These are phyloP conservation scores for Rotaria magnacalcarata DNA, from an alignment of 2,888 invertebrate genomes.

Conservation along the genomic window DNA sequence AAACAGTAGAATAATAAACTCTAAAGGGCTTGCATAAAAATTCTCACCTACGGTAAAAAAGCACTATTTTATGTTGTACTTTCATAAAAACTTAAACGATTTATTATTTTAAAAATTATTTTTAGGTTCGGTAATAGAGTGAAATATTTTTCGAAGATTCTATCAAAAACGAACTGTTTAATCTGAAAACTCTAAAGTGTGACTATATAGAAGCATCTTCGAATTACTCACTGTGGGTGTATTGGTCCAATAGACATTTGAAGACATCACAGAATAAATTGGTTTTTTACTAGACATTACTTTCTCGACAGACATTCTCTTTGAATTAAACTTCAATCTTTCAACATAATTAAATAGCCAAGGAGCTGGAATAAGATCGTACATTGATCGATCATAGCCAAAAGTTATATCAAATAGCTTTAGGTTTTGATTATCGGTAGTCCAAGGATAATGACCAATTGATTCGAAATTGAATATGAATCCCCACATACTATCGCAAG, in stretches of 20 bases:
- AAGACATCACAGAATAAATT: not conserved
- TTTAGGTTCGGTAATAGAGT: too few species aligned
- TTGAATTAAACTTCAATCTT: not conserved
- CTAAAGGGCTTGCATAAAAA: too few species aligned
- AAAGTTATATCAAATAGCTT: constrained; percentile 8
- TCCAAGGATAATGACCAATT: not conserved
- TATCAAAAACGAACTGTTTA: too few species aligned
- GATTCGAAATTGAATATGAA: not conserved
- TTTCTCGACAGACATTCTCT: not conserved
- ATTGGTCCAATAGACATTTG: constrained; percentile 24
- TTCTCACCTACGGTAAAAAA: too few species aligned
- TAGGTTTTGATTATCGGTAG: not conserved
- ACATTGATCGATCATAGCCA: constrained; percentile 11
- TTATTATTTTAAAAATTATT: too few species aligned
- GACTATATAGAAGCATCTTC: not conserved
- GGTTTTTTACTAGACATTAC: not conserved
- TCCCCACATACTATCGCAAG: constrained; percentile 2
- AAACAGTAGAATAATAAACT: too few species aligned
- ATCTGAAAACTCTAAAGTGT: too few species aligned
- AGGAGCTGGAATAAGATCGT: constrained; percentile 15
- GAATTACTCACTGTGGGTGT: not conserved
- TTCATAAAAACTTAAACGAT: too few species aligned
- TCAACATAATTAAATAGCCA: not conserved
- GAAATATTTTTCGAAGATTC: too few species aligned
- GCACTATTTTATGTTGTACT: too few species aligned